These are phyloP conservation scores for Diarsia brunnea DNA, from an alignment of 2,888 invertebrate species.

Conservation along the genomic window DNA sequence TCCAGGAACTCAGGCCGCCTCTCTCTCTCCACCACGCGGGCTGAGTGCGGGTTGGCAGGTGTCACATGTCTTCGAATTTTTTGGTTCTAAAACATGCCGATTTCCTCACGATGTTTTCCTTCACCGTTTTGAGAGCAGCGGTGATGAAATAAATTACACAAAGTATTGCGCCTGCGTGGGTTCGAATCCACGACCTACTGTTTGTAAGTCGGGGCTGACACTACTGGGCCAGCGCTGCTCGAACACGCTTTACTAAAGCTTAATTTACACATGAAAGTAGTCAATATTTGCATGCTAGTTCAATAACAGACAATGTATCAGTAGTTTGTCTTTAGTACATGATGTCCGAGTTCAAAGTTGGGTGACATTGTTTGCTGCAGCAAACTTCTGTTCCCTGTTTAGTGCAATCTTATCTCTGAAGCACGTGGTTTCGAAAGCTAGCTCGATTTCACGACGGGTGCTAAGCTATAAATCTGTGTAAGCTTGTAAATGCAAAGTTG, in stretches of 20 bases:
- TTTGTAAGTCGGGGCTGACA: too few relatives aligned
- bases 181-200: too few relatives aligned
- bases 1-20: too few relatives aligned
- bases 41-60: too few relatives aligned
- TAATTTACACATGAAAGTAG: neutral
- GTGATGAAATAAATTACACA: too few relatives aligned
- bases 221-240: too few relatives aligned
- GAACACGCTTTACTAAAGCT: neutral
- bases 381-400: constrained; percentile 13
- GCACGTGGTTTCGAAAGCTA: constrained; percentile 39
- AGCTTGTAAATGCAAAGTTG: constrained; percentile 5
- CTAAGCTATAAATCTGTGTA: constrained; percentile 12
- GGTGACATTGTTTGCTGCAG: constrained; percentile 41
- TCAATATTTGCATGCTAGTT: neutral
- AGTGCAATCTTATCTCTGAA: constrained; percentile 38
- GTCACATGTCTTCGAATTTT: too few relatives aligned
- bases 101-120: too few relatives aligned
- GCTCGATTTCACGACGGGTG: neutral
- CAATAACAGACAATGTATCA: neutral
- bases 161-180: too few relatives aligned
- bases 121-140: too few relatives aligned
- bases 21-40: too few relatives aligned
- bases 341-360: constrained; percentile 34
- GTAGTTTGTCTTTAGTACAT: neutral
- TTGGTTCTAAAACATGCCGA: too few relatives aligned